These are phyloP conservation scores for Thalassaphorura encarpata DNA, from an alignment of 1,140 invertebrate genomes.

Conservation along the genomic window DNA sequence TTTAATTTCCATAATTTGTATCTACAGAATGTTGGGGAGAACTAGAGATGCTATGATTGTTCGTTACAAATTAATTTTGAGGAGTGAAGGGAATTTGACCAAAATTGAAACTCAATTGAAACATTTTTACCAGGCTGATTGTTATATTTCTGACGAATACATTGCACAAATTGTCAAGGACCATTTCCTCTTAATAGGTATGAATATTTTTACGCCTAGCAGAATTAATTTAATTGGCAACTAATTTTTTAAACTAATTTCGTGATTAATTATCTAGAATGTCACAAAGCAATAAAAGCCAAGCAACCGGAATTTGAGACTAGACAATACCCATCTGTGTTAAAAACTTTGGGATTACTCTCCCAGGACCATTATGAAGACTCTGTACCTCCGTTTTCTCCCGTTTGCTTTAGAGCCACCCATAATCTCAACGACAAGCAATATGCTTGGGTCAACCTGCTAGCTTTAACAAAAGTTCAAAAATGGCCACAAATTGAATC, in stretches of 20 bases:
- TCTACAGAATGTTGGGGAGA: constrained; percentile 44
- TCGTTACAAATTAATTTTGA: constrained; percentile 28
- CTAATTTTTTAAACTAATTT: background rate
- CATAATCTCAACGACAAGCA: constrained; percentile 26
- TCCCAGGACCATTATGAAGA: constrained; percentile 17
- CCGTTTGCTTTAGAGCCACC: constrained; percentile 13
- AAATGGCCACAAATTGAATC: constrained; percentile 49
- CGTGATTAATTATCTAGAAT: constrained; percentile 2
- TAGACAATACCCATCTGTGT: constrained; percentile 15
- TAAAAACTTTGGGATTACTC: constrained; percentile 21
- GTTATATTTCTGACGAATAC: constrained; percentile 23
- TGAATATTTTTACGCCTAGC: background rate
- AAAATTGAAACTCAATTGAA: constrained; percentile 21
- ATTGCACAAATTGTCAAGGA: constrained; percentile 13
- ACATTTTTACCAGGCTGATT: constrained; percentile 28
- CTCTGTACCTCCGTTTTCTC: constrained; percentile 1
- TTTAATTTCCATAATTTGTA: constrained; percentile 1
- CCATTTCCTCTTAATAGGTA: constrained; percentile 23
- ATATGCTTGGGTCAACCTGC: constrained; percentile 24
- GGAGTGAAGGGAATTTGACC: constrained; percentile 22
- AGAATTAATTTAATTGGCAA: background rate
- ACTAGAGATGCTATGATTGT: constrained; percentile 38
- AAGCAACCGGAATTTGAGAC: constrained; percentile 16
- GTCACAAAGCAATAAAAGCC: constrained; percentile 21
- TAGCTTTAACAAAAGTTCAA: constrained; percentile 30